These are phyloP conservation scores for Drosophila triauraria DNA, from an alignment of 1,140 invertebrate genomes.

Conservation along the genomic window DNA sequence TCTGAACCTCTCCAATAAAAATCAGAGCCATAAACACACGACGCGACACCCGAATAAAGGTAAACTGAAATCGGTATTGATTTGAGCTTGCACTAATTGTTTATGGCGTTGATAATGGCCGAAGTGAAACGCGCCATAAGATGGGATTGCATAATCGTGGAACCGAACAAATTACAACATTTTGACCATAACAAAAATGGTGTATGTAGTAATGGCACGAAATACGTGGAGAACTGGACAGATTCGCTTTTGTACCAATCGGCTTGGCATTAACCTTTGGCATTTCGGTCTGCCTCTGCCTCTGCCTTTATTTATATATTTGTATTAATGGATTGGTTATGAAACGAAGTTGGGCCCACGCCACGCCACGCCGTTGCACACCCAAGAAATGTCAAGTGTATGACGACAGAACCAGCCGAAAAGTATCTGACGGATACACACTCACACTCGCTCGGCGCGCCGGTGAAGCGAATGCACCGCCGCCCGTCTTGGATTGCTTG, in stretches of 20 bases:
- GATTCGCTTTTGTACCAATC: constrained; percentile 43
- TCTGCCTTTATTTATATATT: constrained; percentile 19
- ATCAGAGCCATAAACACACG: constrained; percentile 48
- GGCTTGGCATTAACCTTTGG: constrained; percentile 72
- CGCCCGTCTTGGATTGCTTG: constrained; percentile 33
- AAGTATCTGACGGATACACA: constrained; percentile 67
- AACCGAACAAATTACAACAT: constrained; percentile 25
- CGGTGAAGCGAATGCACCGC: constrained; percentile 43
- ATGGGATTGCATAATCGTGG: constrained; percentile 27
- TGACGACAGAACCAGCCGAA: constrained; percentile 57
- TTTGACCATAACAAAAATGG: constrained; percentile 32
- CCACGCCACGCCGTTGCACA: constrained; percentile 58
- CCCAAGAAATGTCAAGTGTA: constrained; percentile 71
- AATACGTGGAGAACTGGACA: constrained; percentile 28
- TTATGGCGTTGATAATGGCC: constrained; percentile 67
- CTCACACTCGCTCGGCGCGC: constrained; percentile 14
- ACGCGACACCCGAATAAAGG: constrained; percentile 21
- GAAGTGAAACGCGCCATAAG: constrained; percentile 29
- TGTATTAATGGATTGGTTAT: constrained; percentile 61
- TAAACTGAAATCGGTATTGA: constrained; percentile 59
- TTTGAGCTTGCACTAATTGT: constrained; percentile 60
- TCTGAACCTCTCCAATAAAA: constrained; percentile 54
- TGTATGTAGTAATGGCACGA: constrained; percentile 33
- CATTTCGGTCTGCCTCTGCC: constrained; percentile 49
- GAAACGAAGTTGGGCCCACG: constrained; percentile 63